Evolutionary conservation across 2,113 vertebrate species (phyloP).

Genomic region (Heliornis fulica): DNA sequence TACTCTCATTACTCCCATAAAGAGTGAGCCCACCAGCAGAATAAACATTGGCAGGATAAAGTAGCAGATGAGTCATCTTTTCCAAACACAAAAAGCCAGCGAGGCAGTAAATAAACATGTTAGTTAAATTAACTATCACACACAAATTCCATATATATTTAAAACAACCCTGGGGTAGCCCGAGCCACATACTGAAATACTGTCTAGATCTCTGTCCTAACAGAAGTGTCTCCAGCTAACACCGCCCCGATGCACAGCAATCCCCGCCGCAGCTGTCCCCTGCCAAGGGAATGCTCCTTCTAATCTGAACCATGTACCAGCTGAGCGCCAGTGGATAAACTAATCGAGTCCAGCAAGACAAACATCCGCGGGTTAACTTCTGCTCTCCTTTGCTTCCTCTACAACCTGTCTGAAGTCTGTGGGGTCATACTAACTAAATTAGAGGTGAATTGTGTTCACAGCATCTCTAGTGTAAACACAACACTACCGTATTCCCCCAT

Average conservation of each 20-base stretch:
- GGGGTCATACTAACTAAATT: not conserved
- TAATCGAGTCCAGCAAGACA: not conserved
- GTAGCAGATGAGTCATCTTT: conserved; percentile 37
- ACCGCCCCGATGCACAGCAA: not conserved
- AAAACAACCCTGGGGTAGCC: not conserved
- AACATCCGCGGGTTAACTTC: not conserved
- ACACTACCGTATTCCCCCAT: not conserved
- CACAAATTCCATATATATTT: not conserved
- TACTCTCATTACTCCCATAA: not conserved
- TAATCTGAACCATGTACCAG: not conserved
- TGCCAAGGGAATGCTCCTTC: not conserved
- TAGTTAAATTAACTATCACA: conserved; percentile 22
- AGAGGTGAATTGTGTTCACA: not conserved
- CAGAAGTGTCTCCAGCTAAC: not conserved
- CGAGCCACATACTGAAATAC: rapidly evolving
- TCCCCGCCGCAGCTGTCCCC: not conserved
- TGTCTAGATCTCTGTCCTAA: not conserved
- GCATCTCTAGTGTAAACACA: not conserved
- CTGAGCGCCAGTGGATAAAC: not conserved
- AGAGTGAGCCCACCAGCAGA: conserved; percentile 10
- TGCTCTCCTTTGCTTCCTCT: not conserved
- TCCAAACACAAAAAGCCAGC: conserved; percentile 11
- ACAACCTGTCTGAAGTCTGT: not conserved
- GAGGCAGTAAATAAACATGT: not conserved
- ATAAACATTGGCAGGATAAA: conserved; percentile 33